A percentile compares a stretch with the other conserved stretches of the same genome.
phyloP scores from a whole-genome alignment of 2,113 vertebrate genomes.

The Carlito syrichta region DNA sequence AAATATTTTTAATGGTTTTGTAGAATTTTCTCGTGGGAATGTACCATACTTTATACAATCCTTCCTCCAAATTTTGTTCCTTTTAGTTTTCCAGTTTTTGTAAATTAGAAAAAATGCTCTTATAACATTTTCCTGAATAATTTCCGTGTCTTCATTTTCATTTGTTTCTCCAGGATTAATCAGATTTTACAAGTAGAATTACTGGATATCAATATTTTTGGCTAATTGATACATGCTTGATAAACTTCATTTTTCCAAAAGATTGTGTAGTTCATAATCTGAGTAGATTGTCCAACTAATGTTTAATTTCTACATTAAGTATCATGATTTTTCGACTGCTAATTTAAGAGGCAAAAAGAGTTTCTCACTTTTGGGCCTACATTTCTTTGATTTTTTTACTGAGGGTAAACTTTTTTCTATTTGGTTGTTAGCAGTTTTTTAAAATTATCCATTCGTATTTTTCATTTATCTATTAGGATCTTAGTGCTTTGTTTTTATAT shows the following conservation, averaged over 20 bases:
- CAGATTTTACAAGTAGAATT: not conserved
- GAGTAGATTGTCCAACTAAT: not conserved
- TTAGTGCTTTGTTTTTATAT: slow-evolving; percentile 25
- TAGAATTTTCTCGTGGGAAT: slow-evolving; percentile 7
- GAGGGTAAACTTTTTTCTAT: not conserved
- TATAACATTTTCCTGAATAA: not conserved
- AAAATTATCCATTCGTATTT: not conserved
- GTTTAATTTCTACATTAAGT: not conserved
- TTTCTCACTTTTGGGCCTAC: not conserved
- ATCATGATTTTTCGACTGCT: not conserved
- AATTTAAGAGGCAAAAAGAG: not conserved
- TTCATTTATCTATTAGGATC: not conserved
- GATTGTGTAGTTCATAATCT: not conserved
- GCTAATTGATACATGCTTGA: not conserved
- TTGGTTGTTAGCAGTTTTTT: not conserved
- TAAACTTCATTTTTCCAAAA: not conserved
- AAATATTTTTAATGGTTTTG: not conserved
- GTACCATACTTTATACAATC: not conserved
- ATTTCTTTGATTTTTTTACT: slow-evolving; percentile 3
- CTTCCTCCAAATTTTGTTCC: not conserved
- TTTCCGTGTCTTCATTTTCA: not conserved
- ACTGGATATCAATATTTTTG: not conserved
- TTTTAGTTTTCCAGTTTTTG: not conserved
- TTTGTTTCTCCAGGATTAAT: not conserved
- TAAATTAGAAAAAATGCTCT: slow-evolving; percentile 12